A percentile compares a stretch with the other conserved stretches of the same genome.
These are phyloP conservation scores for Dermolepida albohirtum DNA, from an alignment of 2,888 invertebrate genomes.

Conservation along the genomic window DNA sequence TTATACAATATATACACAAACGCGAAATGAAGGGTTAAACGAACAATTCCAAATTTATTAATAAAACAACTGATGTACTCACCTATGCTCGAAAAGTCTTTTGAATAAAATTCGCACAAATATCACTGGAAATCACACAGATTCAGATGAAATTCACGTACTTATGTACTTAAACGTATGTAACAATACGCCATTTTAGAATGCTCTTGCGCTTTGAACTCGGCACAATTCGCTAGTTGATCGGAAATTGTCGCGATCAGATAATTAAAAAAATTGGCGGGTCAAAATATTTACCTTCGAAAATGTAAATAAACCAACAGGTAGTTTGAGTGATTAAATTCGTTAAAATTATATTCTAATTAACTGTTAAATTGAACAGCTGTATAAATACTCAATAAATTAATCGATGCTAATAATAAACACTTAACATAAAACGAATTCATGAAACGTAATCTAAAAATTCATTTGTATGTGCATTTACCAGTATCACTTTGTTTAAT, in stretches of 20 bases:
- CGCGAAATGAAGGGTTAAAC: background rate
- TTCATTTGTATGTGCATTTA: no score
- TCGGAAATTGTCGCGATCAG: constrained; percentile 4
- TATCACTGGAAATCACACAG: constrained; percentile 65
- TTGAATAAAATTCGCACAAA: constrained; percentile 65
- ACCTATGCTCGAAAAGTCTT: constrained; percentile 64
- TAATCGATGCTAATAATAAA: no score
- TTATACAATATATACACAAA: constrained; percentile 42
- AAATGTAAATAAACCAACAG: constrained; percentile 14
- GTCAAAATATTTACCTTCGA: constrained; percentile 4
- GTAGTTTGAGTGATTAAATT: background rate
- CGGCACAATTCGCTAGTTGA: background rate
- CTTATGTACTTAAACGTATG: constrained; percentile 59
- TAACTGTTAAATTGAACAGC: no score
- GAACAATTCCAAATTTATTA: background rate
- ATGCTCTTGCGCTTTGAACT: constrained; percentile 26
- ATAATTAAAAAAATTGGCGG: constrained; percentile 9
- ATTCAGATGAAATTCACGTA: constrained; percentile 60
- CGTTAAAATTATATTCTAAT: background rate
- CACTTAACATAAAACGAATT: no score
- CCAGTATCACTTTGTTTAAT: no score
- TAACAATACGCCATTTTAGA: constrained; percentile 60
- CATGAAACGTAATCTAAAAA: no score
- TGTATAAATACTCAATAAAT: no score
- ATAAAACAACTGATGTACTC: constrained; percentile 47